These are phyloP conservation scores for Tupaia tana DNA, from an alignment of 2,113 vertebrate species.

Conservation along the genomic window DNA sequence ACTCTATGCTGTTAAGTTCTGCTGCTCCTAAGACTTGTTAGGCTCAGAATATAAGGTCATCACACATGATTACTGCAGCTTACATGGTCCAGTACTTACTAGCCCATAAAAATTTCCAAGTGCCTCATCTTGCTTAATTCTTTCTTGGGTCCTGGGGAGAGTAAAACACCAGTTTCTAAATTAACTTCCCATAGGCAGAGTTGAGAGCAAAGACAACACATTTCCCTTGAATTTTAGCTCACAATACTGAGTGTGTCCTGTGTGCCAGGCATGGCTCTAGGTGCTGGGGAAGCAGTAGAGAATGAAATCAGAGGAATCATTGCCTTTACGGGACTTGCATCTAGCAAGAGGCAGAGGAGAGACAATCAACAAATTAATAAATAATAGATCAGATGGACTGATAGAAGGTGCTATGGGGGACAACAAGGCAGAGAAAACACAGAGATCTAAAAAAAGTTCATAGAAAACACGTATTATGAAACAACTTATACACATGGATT, in stretches of 20 bases:
- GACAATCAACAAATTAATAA: neutral
- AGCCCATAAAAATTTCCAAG: neutral
- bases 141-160: neutral
- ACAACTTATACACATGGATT: too few species aligned
- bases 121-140: neutral
- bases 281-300: neutral
- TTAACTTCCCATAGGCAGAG: neutral
- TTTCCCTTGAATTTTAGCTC: neutral
- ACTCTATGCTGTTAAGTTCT: neutral
- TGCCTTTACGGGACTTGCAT: neutral
- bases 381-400: neutral
- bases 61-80: too few species aligned
- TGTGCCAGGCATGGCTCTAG: neutral
- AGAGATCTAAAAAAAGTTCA: too few species aligned
- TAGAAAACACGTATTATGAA: too few species aligned
- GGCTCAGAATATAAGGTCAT: neutral
- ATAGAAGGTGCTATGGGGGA: neutral
- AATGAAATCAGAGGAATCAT: neutral
- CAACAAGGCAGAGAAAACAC: neutral
- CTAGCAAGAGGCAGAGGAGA: neutral
- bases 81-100: neutral
- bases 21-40: neutral
- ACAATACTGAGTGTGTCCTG: neutral
- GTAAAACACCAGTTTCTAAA: neutral
- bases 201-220: neutral